phyloP scores from a whole-genome alignment of 2,888 invertebrate genomes.

The Anagyrus pseudococci region DNA sequence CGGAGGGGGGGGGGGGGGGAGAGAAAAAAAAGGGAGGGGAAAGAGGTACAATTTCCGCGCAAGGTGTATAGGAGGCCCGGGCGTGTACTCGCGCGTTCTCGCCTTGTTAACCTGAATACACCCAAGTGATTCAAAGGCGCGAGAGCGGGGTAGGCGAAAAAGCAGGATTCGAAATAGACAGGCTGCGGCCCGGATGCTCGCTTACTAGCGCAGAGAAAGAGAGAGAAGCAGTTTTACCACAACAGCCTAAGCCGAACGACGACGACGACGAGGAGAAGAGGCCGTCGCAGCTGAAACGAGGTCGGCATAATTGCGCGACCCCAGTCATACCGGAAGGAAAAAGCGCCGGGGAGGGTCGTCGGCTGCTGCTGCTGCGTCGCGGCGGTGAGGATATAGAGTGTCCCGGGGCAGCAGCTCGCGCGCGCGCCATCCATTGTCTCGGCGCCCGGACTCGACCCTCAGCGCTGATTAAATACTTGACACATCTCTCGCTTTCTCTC shows the following conservation, averaged over 20 bases:
- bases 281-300: slow-evolving; percentile 52
- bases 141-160: background rate
- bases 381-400: background rate
- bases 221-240: background rate
- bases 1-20: too few species aligned
- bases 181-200: background rate
- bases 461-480: slow-evolving; percentile 61
- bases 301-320: slow-evolving; percentile 58
- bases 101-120: too few species aligned
- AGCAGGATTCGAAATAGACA: background rate
- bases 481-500: slow-evolving; percentile 53
- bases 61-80: too few species aligned
- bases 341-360: slow-evolving; percentile 7
- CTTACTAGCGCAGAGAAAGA: background rate
- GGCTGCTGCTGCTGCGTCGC: background rate
- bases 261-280: background rate
- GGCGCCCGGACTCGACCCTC: slow-evolving; percentile 45
- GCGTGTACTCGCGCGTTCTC: too few species aligned
- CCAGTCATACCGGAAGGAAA: slow-evolving; percentile 51
- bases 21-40: too few species aligned
- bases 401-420: background rate
- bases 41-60: too few species aligned
- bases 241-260: too few species aligned
- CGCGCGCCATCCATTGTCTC: slow-evolving; percentile 53
- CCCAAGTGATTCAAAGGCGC: too few species aligned